phyloP scores from a whole-genome alignment of 2,797 vertebrate species.

The Typhlichthys eigenmanni region DNA sequence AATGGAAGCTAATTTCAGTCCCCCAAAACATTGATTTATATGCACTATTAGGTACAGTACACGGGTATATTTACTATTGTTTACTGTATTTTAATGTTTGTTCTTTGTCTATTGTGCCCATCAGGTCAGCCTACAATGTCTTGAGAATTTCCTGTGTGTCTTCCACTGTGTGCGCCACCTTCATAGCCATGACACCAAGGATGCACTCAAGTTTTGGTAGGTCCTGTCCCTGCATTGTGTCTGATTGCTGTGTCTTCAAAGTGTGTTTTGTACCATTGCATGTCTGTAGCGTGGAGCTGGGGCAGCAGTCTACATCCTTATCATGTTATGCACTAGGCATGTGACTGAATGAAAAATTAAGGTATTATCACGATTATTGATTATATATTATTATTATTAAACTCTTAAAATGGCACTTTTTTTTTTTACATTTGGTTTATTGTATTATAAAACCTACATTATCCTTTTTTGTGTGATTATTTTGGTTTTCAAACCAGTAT shows the following conservation, averaged over 20 bases:
- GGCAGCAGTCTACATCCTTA: not conserved
- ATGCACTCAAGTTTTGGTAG: constrained; percentile 81
- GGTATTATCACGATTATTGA: too few species aligned
- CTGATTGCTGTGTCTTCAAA: too few species aligned
- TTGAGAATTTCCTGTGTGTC: constrained; percentile 81
- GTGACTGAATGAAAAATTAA: too few species aligned
- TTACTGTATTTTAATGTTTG: constrained; percentile 7
- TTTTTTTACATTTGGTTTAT: too few species aligned
- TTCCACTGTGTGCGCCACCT: constrained; percentile 79
- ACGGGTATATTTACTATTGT: not conserved
- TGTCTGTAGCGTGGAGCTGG: too few species aligned
- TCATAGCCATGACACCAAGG: constrained; percentile 55
- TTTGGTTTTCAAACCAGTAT: too few species aligned
- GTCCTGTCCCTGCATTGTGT: constrained; percentile 10
- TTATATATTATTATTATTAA: too few species aligned
- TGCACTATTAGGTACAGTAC: not conserved
- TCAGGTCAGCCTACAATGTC: constrained; percentile 79
- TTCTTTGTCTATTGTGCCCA: constrained; percentile 30
- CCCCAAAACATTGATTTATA: not conserved
- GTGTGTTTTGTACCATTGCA: too few species aligned
- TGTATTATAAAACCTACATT: too few species aligned
- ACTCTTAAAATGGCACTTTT: too few species aligned
- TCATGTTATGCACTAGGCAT: too few species aligned
- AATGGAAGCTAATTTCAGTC: not conserved
- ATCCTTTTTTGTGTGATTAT: too few species aligned